Evolutionary conservation across 2,797 vertebrate genomes (phyloP).

Genomic region (Sebastes iracundus): DNA sequence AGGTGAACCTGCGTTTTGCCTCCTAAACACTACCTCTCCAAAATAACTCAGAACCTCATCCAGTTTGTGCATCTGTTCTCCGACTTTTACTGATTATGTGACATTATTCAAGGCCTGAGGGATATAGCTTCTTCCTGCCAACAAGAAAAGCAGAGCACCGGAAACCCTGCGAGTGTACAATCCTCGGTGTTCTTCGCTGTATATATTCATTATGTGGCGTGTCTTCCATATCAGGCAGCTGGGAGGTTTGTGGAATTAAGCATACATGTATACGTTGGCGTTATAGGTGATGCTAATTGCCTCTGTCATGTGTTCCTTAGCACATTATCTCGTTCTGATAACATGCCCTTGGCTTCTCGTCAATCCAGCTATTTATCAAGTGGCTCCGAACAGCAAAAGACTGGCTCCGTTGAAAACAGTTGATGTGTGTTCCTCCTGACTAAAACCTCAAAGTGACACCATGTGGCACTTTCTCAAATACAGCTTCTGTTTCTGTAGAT

Average conservation of each 20-base stretch:
- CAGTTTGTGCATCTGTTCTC: constrained; percentile 17
- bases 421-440: neutral
- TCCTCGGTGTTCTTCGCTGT: neutral
- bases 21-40: neutral
- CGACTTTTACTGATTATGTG: constrained; percentile 20
- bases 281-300: constrained; percentile 7
- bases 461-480: constrained; percentile 4
- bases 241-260: neutral
- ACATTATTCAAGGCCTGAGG: neutral
- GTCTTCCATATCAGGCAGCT: neutral
- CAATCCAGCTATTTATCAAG: constrained; percentile 29
- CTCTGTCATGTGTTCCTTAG: constrained; percentile 21
- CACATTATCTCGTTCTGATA: constrained; percentile 11
- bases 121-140: constrained; percentile 8
- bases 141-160: neutral
- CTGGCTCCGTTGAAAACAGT: neutral
- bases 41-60: constrained; percentile 1
- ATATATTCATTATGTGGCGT: neutral
- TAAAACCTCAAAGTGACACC: constrained; percentile 15
- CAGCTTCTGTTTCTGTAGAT: constrained; percentile 14
- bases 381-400: constrained; percentile 2
- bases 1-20: neutral
- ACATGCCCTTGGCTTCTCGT: constrained; percentile 17
- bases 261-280: neutral
- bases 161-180: neutral